Evolutionary conservation across 2,113 vertebrate genomes (phyloP).

Genomic region (Camelus bactrianus): DNA sequence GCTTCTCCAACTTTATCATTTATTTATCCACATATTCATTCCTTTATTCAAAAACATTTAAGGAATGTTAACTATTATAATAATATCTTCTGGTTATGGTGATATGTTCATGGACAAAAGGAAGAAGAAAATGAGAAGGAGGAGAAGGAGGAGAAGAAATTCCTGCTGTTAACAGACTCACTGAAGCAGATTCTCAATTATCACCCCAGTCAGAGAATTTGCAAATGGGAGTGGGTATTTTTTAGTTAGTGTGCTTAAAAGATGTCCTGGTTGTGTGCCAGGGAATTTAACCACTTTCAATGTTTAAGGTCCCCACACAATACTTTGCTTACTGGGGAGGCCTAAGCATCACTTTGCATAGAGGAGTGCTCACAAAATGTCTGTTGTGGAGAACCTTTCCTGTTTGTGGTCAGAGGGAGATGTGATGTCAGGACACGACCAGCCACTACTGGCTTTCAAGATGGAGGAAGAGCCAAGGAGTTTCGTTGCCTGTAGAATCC

Average conservation of each 20-base stretch:
- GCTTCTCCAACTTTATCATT: not conserved
- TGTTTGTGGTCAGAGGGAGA: not conserved
- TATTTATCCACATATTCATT: not conserved
- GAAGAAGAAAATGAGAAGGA: not conserved
- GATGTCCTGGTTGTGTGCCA: not conserved
- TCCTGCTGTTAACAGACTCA: not conserved
- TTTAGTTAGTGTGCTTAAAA: not conserved
- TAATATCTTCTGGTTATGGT: not conserved
- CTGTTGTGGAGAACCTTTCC: not conserved
- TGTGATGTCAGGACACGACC: not conserved
- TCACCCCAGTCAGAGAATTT: not conserved
- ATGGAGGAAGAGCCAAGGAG: not conserved
- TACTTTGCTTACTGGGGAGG: not conserved
- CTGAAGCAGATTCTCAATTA: not conserved
- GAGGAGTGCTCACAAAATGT: not conserved
- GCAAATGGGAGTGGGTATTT: not conserved
- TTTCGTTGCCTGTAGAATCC: not conserved
- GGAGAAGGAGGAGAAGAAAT: not conserved
- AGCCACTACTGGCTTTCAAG: not conserved
- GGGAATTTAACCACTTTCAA: not conserved
- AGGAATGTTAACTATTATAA: not conserved
- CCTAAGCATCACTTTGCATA: not conserved
- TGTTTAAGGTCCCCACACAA: not conserved
- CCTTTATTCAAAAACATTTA: not conserved
- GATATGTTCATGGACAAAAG: not conserved